Evolutionary conservation across 2,113 vertebrate species (phyloP), one percentile per base, ranked within the genome.

Genomic region (Gavialis gangeticus): DNA sequence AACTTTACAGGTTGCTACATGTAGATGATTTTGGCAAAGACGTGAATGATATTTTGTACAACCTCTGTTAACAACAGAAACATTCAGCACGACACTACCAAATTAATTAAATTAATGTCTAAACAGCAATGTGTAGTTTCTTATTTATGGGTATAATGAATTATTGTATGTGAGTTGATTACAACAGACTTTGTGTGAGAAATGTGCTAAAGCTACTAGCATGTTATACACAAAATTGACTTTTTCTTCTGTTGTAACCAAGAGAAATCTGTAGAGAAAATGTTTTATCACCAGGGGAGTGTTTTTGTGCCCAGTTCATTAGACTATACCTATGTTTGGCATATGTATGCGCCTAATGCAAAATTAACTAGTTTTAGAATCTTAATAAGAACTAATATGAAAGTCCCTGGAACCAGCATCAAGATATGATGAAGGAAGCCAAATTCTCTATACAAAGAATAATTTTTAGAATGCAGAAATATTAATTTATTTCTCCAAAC

Each of bases 1-100:
- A 89, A 76, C 24, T 59, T 92, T 94, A 92, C 79, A 85, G 27
- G 79, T 88, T 84, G 75, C 92, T 96, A 75, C 91, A 77, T 89
- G 83, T 21, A 89, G 89, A 54, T 69, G 88, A n/a, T 96, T 93
- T 90, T 83, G 71, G 27, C 55, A 69, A 86, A 64, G 54, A 89
- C 89, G 60, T 71, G 34, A 60, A 63, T 71, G 34, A 60, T 85
- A 12, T 2, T 34, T 75, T 85, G 89, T 94, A 34, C 54, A 90
- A 73, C 71, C 86, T 73, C 30, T 83, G 7, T 90, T 92, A 86
- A 85, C 66, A 89, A 46, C 2, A 87, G 79, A 92, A 88, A 80
- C 82, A 10, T 62, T 87, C 92, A 89, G 34, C n/a, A 73, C 84
- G 79, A 12, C 28, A 17, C 2, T 22, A 27, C 66, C 55, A 85